Base-by-base conservation (phyloP, 2,797 vertebrate genomes). In the Acanthis flammea region DNA sequence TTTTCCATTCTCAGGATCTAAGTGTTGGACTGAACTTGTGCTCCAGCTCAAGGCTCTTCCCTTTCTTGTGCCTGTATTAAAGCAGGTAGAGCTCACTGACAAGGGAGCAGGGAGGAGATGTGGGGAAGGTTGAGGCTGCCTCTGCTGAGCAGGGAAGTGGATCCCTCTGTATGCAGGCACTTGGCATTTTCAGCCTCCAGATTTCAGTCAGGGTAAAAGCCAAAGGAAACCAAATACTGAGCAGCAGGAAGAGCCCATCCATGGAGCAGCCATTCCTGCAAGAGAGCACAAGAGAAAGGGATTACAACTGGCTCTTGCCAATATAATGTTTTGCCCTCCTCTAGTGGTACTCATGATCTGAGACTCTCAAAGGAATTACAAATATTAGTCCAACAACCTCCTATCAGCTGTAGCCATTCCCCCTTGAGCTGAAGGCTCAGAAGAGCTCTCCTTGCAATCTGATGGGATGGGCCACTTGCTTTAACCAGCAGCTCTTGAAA, bases 1-100 rank as follows among this genome's bases (percentile, higher is more conserved):
- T 76, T 95, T 97, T 96, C 94, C 94, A 92, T 94, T 94, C 90
- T 94, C 61, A 72, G 81, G 94, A 92, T 82, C 25, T 74, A 44
- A 90, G 67, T 1, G 1, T 68, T 90, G 78, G 85, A 88, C 41
- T 86, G 93, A 84, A 27, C 73, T 50, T 79, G 30, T 2, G 27
- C 77, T 86, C 51, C 71, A 91, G 48, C 88, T 84, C 76, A 42
- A 63, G 65, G 54, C 47, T 84, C 62, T 74, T 92, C 73, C 62
- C 65, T 94, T 85, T 77, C 86, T 86, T 84, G 47, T 70, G 60
- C 66, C 51, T 47, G 0, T n/a, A 45, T 68, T 72, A 62, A 90
- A 96, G 82, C 5, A 42, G 33, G 15, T 19, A 70, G 67, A 18
- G 70, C 10, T 78, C 47, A 8, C 78, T 30, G 87, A 70, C 61